A percentile compares a stretch with the other conserved stretches of the same genome.
Conservation (phyloP, 2,113 vertebrate genomes). For the Bucco capensis region DNA sequence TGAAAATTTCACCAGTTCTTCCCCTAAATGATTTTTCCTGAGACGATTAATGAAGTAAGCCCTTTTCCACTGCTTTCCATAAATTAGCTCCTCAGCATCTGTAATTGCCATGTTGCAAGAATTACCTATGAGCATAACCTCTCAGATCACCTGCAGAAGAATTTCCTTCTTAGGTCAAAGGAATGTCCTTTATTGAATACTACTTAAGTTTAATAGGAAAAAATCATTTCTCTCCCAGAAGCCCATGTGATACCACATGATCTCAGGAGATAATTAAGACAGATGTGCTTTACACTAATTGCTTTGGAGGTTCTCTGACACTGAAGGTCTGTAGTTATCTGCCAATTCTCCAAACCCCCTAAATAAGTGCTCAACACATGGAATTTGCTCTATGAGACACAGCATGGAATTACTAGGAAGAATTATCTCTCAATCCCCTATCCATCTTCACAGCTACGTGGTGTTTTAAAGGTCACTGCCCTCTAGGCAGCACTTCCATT, state of each 20-base stretch:
- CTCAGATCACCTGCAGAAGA: background rate
- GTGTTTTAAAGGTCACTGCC: background rate
- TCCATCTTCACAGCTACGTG: background rate
- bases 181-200: background rate
- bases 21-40: background rate
- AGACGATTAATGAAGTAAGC: background rate
- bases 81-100: background rate
- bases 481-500: background rate
- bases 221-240: background rate
- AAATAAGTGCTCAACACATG: conserved; percentile 11
- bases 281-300: conserved; percentile 35
- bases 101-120: background rate
- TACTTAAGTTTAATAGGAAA: background rate
- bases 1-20: background rate
- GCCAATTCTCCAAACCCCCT: background rate
- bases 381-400: background rate
- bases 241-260: background rate
- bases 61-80: background rate
- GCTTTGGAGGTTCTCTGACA: conserved; percentile 37
- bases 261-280: conserved; percentile 24
- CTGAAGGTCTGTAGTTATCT: conserved; percentile 17
- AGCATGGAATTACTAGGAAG: background rate
- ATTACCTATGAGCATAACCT: conserved; percentile 11
- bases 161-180: conserved; percentile 15
- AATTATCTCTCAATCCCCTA: background rate